A percentile compares a stretch with the other conserved stretches of the same genome.
phyloP scores from a whole-genome alignment of 2,888 invertebrate genomes.

The Melanargia galathea region DNA sequence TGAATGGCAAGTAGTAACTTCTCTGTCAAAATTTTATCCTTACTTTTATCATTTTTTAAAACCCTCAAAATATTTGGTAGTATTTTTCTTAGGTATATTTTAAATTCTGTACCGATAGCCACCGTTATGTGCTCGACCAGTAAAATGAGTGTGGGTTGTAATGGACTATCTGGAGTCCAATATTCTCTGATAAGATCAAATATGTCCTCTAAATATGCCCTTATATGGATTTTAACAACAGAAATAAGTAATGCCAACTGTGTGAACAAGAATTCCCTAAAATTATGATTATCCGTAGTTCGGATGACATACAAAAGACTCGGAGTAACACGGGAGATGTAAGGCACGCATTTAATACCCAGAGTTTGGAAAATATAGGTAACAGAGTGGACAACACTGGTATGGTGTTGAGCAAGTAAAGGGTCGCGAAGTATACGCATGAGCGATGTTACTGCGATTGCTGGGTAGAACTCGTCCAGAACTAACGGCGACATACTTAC shows the following conservation, averaged over 20 bases:
- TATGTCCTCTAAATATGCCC: conserved; percentile 97
- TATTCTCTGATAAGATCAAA: conserved; percentile 95
- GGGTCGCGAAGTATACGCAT: conserved; percentile 97
- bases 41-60: conserved; percentile 93
- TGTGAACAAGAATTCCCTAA: conserved; percentile 96
- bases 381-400: conserved; percentile 97
- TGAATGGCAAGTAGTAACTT: conserved; percentile 93
- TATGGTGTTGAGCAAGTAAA: conserved; percentile 93
- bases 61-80: conserved; percentile 97
- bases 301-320: conserved; percentile 94
- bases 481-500: conserved; percentile 94
- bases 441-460: conserved; percentile 96
- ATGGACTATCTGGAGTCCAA: conserved; percentile 92
- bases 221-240: conserved; percentile 97
- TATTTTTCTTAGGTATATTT: conserved; percentile 94
- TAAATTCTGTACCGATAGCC: conserved; percentile 97
- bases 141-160: conserved; percentile 94
- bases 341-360: conserved; percentile 96
- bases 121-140: conserved; percentile 96
- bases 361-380: conserved; percentile 98
- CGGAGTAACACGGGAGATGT: conserved; percentile 94
- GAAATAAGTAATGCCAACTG: conserved; percentile 96
- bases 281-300: conserved; percentile 88
- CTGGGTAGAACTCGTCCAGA: conserved; percentile 98
- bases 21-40: conserved; percentile 90